Evolutionary conservation across 2,113 vertebrate species (phyloP).

Genomic region (Peucedramus taeniatus): DNA sequence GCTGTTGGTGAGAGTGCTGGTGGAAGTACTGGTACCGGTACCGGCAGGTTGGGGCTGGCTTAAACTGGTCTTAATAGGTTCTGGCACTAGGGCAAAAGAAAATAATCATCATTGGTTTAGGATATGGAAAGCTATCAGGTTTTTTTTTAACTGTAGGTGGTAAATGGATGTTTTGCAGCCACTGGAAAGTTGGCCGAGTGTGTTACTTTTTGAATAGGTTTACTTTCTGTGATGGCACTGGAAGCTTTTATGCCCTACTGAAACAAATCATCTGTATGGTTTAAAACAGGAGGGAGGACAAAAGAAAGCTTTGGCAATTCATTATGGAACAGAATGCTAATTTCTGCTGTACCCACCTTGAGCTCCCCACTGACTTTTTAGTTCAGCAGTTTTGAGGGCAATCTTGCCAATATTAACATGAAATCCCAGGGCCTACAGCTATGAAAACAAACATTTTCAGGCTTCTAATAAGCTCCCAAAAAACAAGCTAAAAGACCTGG

Average conservation of each 20-base stretch:
- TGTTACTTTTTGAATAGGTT: not conserved
- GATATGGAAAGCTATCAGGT: not conserved
- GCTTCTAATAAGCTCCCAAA: not conserved
- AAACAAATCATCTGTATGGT: not conserved
- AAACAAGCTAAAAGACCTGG: not conserved
- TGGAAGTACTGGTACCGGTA: constrained; percentile 83
- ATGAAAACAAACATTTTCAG: not conserved
- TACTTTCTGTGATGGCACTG: not conserved
- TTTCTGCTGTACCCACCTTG: not conserved
- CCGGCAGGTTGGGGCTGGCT: constrained; percentile 88
- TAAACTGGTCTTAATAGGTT: constrained; percentile 90
- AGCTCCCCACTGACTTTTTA: not conserved
- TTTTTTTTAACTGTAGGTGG: not conserved
- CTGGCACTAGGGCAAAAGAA: constrained; percentile 82
- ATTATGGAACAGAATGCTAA: not conserved
- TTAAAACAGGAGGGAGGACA: not conserved
- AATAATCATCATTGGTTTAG: not conserved
- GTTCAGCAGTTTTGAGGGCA: fast-evolving
- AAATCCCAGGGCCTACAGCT: not conserved
- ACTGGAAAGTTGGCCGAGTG: not conserved
- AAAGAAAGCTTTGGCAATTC: not conserved
- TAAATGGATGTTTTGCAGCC: not conserved
- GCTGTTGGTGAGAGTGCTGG: constrained; percentile 82
- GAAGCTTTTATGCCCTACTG: not conserved
- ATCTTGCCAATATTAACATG: not conserved